These are phyloP conservation scores for Ciconia stormi DNA, from an alignment of 2,113 vertebrate species.

Conservation along the genomic window DNA sequence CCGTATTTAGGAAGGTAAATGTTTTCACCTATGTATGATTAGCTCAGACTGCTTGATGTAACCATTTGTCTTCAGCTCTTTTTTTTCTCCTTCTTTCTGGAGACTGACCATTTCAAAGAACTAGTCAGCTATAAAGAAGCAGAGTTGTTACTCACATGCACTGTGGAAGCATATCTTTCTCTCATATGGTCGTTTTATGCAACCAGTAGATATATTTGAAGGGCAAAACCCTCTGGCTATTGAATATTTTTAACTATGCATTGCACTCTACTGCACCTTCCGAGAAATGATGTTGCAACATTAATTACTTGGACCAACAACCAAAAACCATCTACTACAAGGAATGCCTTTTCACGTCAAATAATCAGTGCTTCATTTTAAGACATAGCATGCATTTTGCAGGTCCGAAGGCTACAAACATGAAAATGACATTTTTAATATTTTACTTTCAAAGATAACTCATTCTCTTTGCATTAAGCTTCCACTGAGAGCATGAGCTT, in stretches of 20 bases:
- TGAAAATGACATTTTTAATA: not conserved
- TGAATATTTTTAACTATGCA: not conserved
- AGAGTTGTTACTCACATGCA: not conserved
- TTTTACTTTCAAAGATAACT: not conserved
- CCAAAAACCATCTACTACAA: not conserved
- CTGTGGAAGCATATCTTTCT: not conserved
- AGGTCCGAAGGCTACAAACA: not conserved
- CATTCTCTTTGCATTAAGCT: not conserved
- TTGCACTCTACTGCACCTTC: not conserved
- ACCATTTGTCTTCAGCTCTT: not conserved
- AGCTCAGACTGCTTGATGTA: not conserved
- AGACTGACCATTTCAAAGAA: slow-evolving; percentile 17
- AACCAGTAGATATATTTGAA: slow-evolving; percentile 29
- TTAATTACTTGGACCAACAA: not conserved
- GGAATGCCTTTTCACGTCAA: not conserved
- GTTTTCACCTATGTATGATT: not conserved
- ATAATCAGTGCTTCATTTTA: not conserved
- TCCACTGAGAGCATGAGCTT: not conserved
- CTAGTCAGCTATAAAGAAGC: not conserved
- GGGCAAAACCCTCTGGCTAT: not conserved
- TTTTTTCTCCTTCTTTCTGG: not conserved
- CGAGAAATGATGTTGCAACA: slow-evolving; percentile 11
- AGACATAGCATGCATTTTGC: not conserved
- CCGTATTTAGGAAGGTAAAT: not conserved
- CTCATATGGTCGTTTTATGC: slow-evolving; percentile 24